Percentiles rank a stretch among this genome's conserved stretches.
Conservation (phyloP, 53 echinoderm and acorn worm species). For the Paracentrotus lividus region DNA sequence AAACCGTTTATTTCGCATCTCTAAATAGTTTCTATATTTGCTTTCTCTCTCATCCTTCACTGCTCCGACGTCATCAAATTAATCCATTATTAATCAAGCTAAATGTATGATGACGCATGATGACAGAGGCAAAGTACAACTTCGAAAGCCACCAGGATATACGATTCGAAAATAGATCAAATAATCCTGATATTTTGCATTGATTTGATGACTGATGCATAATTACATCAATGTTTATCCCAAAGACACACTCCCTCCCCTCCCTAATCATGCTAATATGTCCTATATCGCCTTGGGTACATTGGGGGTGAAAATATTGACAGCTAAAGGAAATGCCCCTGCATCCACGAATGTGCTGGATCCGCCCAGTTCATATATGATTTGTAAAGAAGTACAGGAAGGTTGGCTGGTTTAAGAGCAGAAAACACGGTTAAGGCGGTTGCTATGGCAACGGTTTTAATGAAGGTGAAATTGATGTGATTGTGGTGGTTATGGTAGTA, state of each 20-base stretch:
- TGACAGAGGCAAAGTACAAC: neutral
- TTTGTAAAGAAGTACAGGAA: neutral
- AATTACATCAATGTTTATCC: too few species aligned
- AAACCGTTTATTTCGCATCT: neutral
- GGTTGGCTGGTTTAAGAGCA: neutral
- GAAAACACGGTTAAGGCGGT: neutral
- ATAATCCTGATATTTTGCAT: too few species aligned
- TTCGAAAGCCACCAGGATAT: neutral
- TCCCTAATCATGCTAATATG: too few species aligned
- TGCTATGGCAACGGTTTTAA: neutral
- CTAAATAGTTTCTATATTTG: neutral
- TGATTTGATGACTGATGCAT: too few species aligned
- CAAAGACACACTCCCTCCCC: too few species aligned
- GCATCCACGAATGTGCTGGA: too few species aligned
- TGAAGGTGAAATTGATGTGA: neutral
- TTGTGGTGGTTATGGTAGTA: neutral
- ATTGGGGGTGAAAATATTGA: too few species aligned
- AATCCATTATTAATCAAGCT: conserved; percentile 3
- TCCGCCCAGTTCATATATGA: too few species aligned
- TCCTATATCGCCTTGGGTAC: too few species aligned
- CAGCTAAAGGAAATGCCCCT: too few species aligned
- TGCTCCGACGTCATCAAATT: neutral
- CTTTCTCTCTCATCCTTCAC: neutral
- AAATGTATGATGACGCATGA: neutral
- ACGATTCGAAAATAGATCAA: too few species aligned